A percentile compares a stretch with the other conserved stretches of the same genome.
Conservation (phyloP, 2,797 vertebrate genomes). For the Enteromius paludinosus region DNA sequence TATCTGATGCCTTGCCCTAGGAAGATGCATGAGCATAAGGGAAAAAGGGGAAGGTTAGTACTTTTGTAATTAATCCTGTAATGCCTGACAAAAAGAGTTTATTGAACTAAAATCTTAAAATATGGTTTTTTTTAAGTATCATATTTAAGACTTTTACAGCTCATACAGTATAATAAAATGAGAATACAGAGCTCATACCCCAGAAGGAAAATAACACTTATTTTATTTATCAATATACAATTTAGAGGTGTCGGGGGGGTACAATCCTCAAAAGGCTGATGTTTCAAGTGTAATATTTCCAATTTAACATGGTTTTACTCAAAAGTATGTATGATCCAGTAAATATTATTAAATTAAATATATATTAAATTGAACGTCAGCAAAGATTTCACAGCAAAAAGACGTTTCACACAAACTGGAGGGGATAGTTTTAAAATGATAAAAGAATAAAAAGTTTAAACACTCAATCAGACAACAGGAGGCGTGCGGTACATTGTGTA, state of each 20-base stretch:
- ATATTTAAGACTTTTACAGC: not conserved
- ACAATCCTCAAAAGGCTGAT: not conserved
- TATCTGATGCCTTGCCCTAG: conserved; percentile 51
- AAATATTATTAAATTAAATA: no score
- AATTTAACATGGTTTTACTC: not conserved
- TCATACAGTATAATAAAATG: not conserved
- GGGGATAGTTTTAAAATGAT: not conserved
- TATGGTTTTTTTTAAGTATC: not conserved
- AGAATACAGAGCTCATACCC: not conserved
- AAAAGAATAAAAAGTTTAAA: not conserved
- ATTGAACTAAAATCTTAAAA: not conserved
- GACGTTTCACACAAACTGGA: no score
- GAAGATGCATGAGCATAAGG: not conserved
- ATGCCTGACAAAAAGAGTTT: not conserved
- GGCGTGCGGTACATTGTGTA: not conserved
- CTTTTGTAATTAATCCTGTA: not conserved
- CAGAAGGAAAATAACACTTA: not conserved
- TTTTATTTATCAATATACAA: not conserved
- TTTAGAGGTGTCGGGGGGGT: not conserved
- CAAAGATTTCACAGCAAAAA: no score
- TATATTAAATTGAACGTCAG: no score
- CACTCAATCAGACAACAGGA: not conserved
- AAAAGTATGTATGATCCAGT: not conserved
- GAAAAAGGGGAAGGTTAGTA: conserved; percentile 16
- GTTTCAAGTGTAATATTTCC: not conserved